Base-by-base conservation (phyloP, 2,113 vertebrate genomes). In the Lycaon pictus region DNA sequence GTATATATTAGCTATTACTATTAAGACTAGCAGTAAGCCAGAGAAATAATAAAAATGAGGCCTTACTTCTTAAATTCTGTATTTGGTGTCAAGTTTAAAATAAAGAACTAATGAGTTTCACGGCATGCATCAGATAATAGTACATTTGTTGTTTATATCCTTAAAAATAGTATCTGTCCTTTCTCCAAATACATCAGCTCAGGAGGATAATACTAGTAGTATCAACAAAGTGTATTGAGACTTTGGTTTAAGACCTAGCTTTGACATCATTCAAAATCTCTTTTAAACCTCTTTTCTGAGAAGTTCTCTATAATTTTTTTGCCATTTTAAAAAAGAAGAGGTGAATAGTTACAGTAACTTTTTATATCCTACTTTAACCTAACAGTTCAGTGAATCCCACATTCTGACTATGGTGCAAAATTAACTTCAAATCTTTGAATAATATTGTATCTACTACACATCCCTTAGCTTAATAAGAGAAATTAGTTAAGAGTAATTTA, bases 361-460 rank as follows among this genome's bases (percentile, higher is more conserved):
- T 94, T 95, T 92, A 86, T 35, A 79, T 93, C 11, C 22, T 63
- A 88, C 86, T 93, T 93, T 83, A 96, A 86, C n/a, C 67, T 85
- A 94, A 85, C 51, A 51, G 43, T 88, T 93, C 51, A 90, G 15
- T 67, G 69, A 83, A 48, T 65, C 32, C 37, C 23, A 87, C 25
- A 74, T 95, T 94, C 90, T 93, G 83, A 72, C 37, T 32, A 74
- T 58, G n/a, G 11, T 90, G 5, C 60, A 88, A 95, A 96, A 87
- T 53, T 48, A 93, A 15, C 17, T 58, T 82, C 35, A 79, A 60
- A 56, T 83, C 43, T 96, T 37, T 90, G 74, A 96, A 87, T 32
- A 94, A 62, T 87, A 93, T 32, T 92, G 15, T 83, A 67, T 87
- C 63, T 93, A 22, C 25, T 96, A 35, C 2, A 72, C 53, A 93